Base-by-base conservation (phyloP, 2,113 vertebrate genomes). In the Gobio gobio region DNA sequence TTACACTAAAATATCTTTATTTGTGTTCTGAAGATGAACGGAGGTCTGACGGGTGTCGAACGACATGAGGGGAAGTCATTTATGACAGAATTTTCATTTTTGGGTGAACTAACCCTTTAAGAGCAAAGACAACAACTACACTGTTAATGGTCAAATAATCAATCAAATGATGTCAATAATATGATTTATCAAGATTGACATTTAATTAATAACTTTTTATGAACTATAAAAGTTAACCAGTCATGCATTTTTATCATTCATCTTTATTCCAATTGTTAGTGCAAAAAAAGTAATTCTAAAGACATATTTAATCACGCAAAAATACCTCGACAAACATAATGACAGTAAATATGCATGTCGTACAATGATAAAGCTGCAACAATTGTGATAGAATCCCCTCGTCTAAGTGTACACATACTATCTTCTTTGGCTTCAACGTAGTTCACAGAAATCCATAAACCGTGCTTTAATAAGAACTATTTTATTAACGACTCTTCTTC, bases 361-460 rank as follows among this genome's bases (percentile, higher is more conserved):
- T n/a, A 10, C 33, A 63, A 40, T 51, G 5, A 80, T 66, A 80
- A 72, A 78, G 70, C 33, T 64, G 26, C 61, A 47, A 74, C 18
- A 51, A 76, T 10, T 47, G 24, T 51, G 47, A 51, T 13, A 75
- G 1, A 75, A 24, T 26, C 43, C 70, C 47, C 22, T 43, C 22
- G 5, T 74, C 73, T 76, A 74, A 13, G n/a, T 75, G 16, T 36
- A 40, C 22, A 63, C 26, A 20, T 1, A 47, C 59, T 36, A 70
- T 70, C 33, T 63, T 89, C 83, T 89, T 89, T 89, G 88, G 85
- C 82, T 85, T 89, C 47, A 12, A 82, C 6, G 24, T 75, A 20
- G 72, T 79, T 83, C 56, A 75, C 47, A 72, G 22, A 51, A 47
- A 49, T 58, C 16, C 56, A 77, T 49, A 72, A 49, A 63, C 3